Evolutionary conservation across 2,797 vertebrate species (phyloP).

Genomic region (Acrossocheilus wenchowensis): DNA sequence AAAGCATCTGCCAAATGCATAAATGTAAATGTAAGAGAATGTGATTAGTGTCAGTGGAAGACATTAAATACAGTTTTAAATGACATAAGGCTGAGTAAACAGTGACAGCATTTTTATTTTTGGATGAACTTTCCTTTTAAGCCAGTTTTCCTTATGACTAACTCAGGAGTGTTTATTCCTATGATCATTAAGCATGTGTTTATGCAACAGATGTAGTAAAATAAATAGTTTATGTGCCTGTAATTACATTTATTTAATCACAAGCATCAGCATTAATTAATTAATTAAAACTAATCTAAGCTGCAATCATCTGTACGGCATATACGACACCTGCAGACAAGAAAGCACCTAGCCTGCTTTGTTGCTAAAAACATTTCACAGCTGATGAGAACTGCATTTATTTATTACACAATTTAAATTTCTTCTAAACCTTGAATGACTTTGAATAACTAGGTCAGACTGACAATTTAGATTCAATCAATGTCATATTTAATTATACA

Average conservation of each 20-base stretch:
- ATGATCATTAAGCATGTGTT: neutral
- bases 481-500: neutral
- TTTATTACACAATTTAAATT: neutral
- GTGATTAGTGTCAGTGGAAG: neutral
- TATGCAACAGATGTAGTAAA: slow-evolving; percentile 8
- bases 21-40: neutral
- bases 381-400: neutral
- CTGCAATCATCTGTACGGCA: neutral
- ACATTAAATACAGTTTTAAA: neutral
- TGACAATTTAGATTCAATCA: neutral
- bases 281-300: slow-evolving; percentile 9
- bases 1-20: neutral
- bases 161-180: neutral
- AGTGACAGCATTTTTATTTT: neutral
- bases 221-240: slow-evolving; percentile 14
- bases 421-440: slow-evolving; percentile 5
- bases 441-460: neutral
- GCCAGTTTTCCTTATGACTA: neutral
- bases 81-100: neutral
- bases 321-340: slow-evolving; percentile 12
- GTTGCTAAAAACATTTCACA: slow-evolving; percentile 3
- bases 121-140: neutral
- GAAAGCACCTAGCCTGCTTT: neutral
- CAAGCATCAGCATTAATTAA: slow-evolving; percentile 13
- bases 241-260: slow-evolving; percentile 29